Evolutionary conservation across 2,113 vertebrate species (phyloP).

Genomic region (Anoplopoma fimbria): DNA sequence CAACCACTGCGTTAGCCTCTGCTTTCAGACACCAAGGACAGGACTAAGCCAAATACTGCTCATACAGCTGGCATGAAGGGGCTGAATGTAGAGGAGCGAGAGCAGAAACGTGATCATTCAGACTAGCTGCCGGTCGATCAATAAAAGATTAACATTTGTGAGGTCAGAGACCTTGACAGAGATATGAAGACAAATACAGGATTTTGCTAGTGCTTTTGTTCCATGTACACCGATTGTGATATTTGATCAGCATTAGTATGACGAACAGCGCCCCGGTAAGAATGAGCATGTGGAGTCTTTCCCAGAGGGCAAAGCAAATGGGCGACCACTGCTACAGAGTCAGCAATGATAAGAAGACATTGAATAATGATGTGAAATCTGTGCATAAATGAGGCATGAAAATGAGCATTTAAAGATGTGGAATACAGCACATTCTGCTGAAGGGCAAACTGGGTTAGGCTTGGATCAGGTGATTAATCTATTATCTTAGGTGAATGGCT

Average conservation of each 20-base stretch:
- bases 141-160: conserved; percentile 15
- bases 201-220: not conserved
- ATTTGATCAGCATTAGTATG: conserved; percentile 50
- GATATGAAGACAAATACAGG: conserved; percentile 24
- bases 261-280: not conserved
- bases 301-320: conserved; percentile 61
- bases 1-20: conserved; percentile 82
- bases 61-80: conserved; percentile 59
- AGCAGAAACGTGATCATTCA: conserved; percentile 39
- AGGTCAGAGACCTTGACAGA: conserved; percentile 68
- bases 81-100: conserved; percentile 45
- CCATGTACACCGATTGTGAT: not conserved
- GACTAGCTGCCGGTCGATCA: conserved; percentile 24
- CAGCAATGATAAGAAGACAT: conserved; percentile 66
- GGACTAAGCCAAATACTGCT: conserved; percentile 76
- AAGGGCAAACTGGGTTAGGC: conserved; percentile 51
- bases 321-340: conserved; percentile 54
- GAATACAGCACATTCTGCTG: conserved; percentile 31
- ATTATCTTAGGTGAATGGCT: conserved; percentile 61
- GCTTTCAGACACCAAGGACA: conserved; percentile 82
- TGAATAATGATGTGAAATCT: conserved; percentile 63
- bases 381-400: conserved; percentile 57
- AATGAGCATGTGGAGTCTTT: conserved; percentile 33
- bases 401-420: conserved; percentile 48
- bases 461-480: conserved; percentile 49